Base-by-base conservation (phyloP, 1,140 invertebrate species). In the Vanessa atalanta region DNA sequence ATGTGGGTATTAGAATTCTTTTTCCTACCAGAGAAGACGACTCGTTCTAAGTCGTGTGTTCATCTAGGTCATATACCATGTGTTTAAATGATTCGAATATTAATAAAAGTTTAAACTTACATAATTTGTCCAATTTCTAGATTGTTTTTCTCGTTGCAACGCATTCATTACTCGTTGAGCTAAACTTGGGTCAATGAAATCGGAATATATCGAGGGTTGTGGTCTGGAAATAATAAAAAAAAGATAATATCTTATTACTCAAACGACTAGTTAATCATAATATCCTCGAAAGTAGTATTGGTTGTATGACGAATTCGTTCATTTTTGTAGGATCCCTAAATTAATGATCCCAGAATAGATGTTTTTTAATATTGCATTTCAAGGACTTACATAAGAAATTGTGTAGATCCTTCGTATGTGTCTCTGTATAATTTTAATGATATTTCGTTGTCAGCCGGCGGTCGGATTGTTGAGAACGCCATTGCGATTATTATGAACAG, bases 391-490 rank as follows among this genome's bases (percentile, higher is more conserved):
- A 94, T 93, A 48, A 95, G 81, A 78, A 95, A 93, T 66, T 94
- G 90, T 0, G 93, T 94, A 3, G 89, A 85, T 51, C 91, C 88
- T 8, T 89, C 83, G 77, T 95, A 96, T 2, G 95, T 82, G 2
- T 90, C 82, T 0, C 93, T 91, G n/a, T 85, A 88, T 0, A 96
- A 83, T 37, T 86, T 85, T 16, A 95, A 79, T 0, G 94, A 76
- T 12, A 94, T 88, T 76, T 95, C 95, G 70, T 94, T 93, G 82
- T 94, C 94, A 23, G 94, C 94, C n/a, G 95, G 95, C 43, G 95
- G 94, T 2, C 95, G 92, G 76, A 95, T 94, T 78, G 94, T 93
- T 47, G 95, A 94, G 87, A 95, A 96, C 68, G 93, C 95, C 95
- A 96, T 96, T 37, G 95, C 95, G 15, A 94, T 85, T 1, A 94